phyloP scores from a whole-genome alignment of 2,797 vertebrate genomes.

The Tenualosa thibaudeaui region DNA sequence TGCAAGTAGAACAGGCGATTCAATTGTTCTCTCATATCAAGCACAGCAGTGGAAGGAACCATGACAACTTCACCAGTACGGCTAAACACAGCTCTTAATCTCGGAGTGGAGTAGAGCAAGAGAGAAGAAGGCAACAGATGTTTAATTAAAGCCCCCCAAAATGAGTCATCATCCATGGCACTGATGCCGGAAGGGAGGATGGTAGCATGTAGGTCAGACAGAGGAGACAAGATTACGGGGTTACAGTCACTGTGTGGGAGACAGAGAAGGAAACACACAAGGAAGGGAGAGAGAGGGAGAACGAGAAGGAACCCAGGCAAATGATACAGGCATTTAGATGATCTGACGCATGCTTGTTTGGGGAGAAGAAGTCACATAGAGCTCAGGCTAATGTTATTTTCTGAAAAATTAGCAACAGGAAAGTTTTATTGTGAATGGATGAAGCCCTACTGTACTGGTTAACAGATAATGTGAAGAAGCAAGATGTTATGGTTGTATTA shows the following conservation, averaged over 20 bases:
- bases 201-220: conserved; percentile 13
- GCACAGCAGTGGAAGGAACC: background rate
- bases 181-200: conserved; percentile 7
- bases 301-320: background rate
- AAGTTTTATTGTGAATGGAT: background rate
- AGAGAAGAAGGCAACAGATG: conserved; percentile 29
- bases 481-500: background rate
- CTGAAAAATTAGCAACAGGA: background rate
- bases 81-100: background rate
- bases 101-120: background rate
- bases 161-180: conserved; percentile 33
- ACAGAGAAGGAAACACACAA: conserved; percentile 23
- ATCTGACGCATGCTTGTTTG: conserved; percentile 3
- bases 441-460: background rate
- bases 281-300: background rate
- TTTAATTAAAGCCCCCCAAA: conserved; percentile 45
- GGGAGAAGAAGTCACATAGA: background rate
- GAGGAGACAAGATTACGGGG: background rate
- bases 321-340: background rate
- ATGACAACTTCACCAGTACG: background rate
- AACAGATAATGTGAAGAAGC: background rate
- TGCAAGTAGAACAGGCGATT: background rate
- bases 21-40: background rate
- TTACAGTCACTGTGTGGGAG: conserved; percentile 11
- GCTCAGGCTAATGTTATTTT: background rate